Evolutionary conservation across 2,797 vertebrate genomes (phyloP), one percentile per base, ranked within the genome.

Genomic region (Gambelia wislizenii): DNA sequence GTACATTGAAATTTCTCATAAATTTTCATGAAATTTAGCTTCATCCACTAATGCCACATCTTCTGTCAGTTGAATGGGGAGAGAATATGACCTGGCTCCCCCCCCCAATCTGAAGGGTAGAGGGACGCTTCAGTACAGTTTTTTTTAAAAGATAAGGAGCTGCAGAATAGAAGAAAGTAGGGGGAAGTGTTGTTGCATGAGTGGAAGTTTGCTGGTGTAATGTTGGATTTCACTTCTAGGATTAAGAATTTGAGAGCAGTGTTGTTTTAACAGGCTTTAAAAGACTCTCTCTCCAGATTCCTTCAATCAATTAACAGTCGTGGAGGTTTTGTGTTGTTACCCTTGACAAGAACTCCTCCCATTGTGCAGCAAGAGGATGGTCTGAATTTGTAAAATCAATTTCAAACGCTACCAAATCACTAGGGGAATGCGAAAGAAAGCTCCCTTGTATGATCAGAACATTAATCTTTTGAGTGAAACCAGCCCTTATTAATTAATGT

Each of bases 401-500:
- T 75, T 67, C 59, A 61, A 61, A 61, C 22, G 75, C 44, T 67
- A 61, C 8, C 27, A 61, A 44, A 22, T 83, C n/a, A 42, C 27
- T 54, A 4, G 44, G 4, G n/a, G 61, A 30, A 8, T 74, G 39
- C 86, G 86, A 76, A 90, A 83, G 54, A 80, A 87, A 94, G 64
- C 8, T 75, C 89, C 93, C 78, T 30, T 82, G n/a, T 86, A n/a
- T 52, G 12, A 25, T 84, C 12, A 8, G 8, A n/a, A 67, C 22
- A 13, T 61, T 86, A 82, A 75, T 89, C n/a, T 36, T 64, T 89
- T 54, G 47, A 86, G 69, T 64, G 36, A 81, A 83, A 67, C 30
- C 78, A 75, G 27, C 44, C 54, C 56, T 82, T 81, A 81, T 56
- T 85, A 89, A 89, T 86, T 78, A 16, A 33, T 89, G 69, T 83